Percentiles rank a stretch among this genome's conserved stretches.
phyloP scores from a whole-genome alignment of 2,888 invertebrate species.

The Cephus sareptanus region DNA sequence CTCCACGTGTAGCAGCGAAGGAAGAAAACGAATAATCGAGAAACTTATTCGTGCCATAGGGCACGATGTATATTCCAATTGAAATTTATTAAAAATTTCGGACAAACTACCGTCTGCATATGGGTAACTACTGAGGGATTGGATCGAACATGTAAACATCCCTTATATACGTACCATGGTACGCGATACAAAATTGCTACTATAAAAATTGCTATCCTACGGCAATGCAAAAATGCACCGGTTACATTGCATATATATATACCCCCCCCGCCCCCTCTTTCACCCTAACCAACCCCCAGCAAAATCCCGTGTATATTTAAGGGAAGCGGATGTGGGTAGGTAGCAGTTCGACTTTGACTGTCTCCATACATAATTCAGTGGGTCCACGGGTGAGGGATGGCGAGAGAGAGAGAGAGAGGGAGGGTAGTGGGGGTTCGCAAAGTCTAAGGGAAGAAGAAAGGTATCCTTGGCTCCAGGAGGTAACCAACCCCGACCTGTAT shows the following conservation, averaged over 20 bases:
- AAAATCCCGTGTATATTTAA: not conserved
- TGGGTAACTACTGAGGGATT: not conserved
- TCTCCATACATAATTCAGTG: constrained; percentile 21
- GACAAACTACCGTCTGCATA: not conserved
- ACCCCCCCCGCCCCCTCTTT: not conserved
- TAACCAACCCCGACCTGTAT: constrained; percentile 14
- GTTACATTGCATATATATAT: not conserved
- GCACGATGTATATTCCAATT: not conserved
- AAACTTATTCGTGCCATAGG: not conserved
- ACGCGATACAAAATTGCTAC: not conserved
- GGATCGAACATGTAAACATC: not conserved
- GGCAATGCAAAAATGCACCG: not conserved
- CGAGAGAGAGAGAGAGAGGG: not conserved
- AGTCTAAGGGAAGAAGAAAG: not conserved
- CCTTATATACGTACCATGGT: not conserved
- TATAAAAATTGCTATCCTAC: not conserved
- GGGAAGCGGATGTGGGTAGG: not conserved
- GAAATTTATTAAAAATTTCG: not conserved
- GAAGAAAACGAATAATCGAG: not conserved
- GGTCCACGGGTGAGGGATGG: not conserved
- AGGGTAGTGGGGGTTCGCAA: not conserved
- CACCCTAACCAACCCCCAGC: not conserved
- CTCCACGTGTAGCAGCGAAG: not conserved
- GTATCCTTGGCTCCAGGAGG: not conserved
- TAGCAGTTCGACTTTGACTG: constrained; percentile 13